These are phyloP conservation scores for Anableps anableps DNA, from an alignment of 2,797 vertebrate species.

Conservation along the genomic window DNA sequence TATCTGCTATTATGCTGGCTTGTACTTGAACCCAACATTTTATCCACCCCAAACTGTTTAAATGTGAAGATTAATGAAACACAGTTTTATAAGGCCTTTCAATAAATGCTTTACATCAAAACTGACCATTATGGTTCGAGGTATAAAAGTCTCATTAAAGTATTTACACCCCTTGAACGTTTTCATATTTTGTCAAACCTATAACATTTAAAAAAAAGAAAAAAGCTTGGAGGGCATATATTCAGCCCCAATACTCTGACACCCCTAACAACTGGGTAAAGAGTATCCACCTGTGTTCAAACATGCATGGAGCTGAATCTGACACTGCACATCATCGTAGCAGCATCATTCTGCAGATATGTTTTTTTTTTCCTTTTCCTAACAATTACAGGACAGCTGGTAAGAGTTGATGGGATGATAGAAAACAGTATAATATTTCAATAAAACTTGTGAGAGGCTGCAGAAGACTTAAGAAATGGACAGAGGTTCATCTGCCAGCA, in stretches of 20 bases:
- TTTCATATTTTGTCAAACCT: background rate
- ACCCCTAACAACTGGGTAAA: background rate
- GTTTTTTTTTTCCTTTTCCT: background rate
- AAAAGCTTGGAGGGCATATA: background rate
- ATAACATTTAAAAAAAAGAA: background rate
- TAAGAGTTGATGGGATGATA: background rate
- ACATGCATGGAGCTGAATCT: background rate
- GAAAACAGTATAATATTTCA: too few species aligned
- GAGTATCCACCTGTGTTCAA: background rate
- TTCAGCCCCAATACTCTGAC: background rate
- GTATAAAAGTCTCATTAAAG: background rate
- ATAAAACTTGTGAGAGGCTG: background rate
- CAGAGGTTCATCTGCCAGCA: background rate
- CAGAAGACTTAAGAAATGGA: background rate
- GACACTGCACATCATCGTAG: background rate
- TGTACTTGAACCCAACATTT: constrained; percentile 31
- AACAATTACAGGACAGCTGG: background rate
- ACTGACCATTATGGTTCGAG: background rate
- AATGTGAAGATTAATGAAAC: constrained; percentile 18
- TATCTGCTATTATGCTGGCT: constrained; percentile 33
- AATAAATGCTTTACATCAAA: constrained; percentile 3
- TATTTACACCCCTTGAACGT: background rate
- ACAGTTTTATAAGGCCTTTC: constrained; percentile 3
- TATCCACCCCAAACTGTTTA: constrained; percentile 13
- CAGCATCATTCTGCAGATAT: background rate